phyloP scores from a whole-genome alignment of 2,888 invertebrate species.

The Oligia strigilis region DNA sequence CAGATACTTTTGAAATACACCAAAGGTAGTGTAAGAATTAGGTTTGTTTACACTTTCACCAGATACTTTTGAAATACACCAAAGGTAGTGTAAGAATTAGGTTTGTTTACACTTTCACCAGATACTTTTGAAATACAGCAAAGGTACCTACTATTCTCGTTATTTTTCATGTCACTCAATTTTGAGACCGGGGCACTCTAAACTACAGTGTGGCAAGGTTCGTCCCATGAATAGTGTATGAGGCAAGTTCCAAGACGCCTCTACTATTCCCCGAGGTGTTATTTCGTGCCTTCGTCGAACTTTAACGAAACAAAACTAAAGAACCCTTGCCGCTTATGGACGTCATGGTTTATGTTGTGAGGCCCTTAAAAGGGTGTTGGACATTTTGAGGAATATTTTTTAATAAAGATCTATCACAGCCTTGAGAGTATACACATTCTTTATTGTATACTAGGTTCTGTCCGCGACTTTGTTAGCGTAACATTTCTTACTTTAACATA shows the following conservation, averaged over 20 bases:
- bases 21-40: no score
- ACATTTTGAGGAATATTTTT: constrained; percentile 24
- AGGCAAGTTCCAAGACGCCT: constrained; percentile 53
- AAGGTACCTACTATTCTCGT: background rate
- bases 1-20: background rate
- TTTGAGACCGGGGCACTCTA: constrained; percentile 44
- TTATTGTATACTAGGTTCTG: background rate
- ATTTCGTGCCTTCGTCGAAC: constrained; percentile 50
- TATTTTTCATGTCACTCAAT: constrained; percentile 15
- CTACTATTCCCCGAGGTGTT: constrained; percentile 53
- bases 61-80: background rate
- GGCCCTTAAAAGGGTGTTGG: constrained; percentile 16
- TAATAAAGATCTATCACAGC: background rate
- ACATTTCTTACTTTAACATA: no score
- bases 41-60: background rate
- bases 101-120: no score
- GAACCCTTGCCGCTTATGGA: constrained; percentile 27
- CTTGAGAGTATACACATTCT: background rate
- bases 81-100: no score
- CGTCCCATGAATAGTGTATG: constrained; percentile 64
- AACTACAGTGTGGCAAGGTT: constrained; percentile 49
- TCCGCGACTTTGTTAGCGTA: background rate
- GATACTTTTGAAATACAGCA: no score
- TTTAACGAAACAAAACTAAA: constrained; percentile 52
- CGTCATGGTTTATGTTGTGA: constrained; percentile 31